A percentile compares a stretch with the other conserved stretches of the same genome.
phyloP scores from a whole-genome alignment of 2,888 invertebrate species.

The Acheta domesticus region DNA sequence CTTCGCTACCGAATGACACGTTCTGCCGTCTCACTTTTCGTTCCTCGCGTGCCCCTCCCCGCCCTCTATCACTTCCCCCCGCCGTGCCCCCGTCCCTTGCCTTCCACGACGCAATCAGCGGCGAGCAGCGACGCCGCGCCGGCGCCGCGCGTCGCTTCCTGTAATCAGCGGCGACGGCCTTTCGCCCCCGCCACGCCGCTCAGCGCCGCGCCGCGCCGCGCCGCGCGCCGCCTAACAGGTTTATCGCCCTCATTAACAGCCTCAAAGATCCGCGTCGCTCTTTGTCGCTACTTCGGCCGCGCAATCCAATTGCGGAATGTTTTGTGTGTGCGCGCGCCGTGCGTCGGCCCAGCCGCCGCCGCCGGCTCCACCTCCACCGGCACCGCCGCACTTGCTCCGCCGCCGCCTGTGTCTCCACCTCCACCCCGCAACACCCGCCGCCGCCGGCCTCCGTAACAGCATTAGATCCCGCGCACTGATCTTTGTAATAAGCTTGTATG shows the following conservation, averaged over 20 bases:
- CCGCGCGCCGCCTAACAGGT: not conserved
- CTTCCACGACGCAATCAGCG: too few species aligned
- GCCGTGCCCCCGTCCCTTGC: too few species aligned
- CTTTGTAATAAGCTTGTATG: constrained; percentile 18
- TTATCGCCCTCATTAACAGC: not conserved
- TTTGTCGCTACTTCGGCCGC: not conserved
- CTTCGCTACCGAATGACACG: too few species aligned
- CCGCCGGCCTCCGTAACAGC: not conserved
- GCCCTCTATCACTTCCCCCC: too few species aligned
- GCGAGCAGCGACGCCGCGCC: too few species aligned
- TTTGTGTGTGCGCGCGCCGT: not conserved
- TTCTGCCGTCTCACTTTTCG: too few species aligned
- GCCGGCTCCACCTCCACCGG: not conserved
- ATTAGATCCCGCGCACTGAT: constrained; percentile 1
- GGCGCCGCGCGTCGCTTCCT: too few species aligned
- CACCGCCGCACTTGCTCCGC: not conserved
- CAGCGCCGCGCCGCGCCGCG: not conserved
- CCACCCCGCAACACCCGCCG: not conserved
- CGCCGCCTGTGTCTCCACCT: not conserved
- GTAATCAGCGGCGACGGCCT: too few species aligned
- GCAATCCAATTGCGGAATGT: constrained; percentile 18
- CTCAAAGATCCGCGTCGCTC: constrained; percentile 1
- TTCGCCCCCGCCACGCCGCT: too few species aligned
- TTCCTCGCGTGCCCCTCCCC: too few species aligned
- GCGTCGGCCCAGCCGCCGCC: not conserved